Conservation (phyloP, 2,797 vertebrate species). For the Clarias fuscus region DNA sequence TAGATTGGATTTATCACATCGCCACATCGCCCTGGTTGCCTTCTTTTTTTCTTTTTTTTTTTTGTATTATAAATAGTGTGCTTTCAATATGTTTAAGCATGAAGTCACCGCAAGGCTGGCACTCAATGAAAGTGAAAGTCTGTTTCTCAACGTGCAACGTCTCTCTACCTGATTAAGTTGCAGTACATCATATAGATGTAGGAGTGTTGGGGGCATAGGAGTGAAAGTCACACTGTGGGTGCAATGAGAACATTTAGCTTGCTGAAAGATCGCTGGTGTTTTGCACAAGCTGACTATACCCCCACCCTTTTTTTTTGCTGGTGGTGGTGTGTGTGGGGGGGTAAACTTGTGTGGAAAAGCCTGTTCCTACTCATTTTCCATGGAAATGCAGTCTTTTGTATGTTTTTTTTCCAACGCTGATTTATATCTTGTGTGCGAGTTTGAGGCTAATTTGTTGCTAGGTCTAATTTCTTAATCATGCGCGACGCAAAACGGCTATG, state of each 20-base stretch:
- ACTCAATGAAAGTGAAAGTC: conserved; percentile 14
- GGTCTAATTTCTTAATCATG: conserved; percentile 41
- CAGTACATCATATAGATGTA: not conserved
- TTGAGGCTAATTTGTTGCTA: conserved; percentile 37
- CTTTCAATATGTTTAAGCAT: not conserved
- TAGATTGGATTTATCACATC: not conserved
- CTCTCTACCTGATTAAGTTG: not conserved
- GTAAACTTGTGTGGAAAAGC: not conserved
- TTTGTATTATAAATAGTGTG: too few relatives aligned
- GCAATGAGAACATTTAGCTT: not conserved
- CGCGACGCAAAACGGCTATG: conserved; percentile 35
- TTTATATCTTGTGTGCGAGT: conserved; percentile 16
- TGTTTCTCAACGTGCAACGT: not conserved
- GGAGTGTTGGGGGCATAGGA: not conserved
- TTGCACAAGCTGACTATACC: not conserved
- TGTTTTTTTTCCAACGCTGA: conserved; percentile 12
- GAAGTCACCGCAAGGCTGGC: not conserved
- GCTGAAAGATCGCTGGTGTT: not conserved
- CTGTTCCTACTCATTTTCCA: not conserved
- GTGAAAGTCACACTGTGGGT: not conserved
- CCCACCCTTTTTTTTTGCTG: not conserved
- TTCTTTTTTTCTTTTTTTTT: too few relatives aligned
- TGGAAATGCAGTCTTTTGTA: not conserved
- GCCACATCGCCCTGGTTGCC: not conserved
- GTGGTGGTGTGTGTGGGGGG: too few relatives aligned